Evolutionary conservation across 2,797 vertebrate species (phyloP), one percentile per base, ranked within the genome.

Genomic region (Gambelia wislizenii): DNA sequence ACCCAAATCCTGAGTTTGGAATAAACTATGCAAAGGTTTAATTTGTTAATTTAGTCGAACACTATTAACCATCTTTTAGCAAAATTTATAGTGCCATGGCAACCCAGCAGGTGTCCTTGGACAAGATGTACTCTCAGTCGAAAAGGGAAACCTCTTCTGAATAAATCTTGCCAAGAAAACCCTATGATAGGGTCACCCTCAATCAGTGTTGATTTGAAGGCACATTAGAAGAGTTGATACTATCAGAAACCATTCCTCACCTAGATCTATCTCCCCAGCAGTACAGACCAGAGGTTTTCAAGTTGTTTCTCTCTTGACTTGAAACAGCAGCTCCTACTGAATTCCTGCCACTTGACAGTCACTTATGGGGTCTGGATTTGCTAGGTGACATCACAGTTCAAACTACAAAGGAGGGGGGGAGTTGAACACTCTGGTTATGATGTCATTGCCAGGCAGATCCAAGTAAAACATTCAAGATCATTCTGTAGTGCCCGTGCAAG

Each of bases 321-420:
- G 83, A 88, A 75, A 79, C 33, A 86, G 83, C 61, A 83, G 80
- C 52, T 94, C 81, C 86, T 75, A 7, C 77, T 80, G 82, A 18
- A 39, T 91, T 74, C 36, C 84, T 49, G 20, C 33, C 22, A 2
- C 16, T 70, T 39, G 56, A 9, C 20, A 61, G 42, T 16, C 83
- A 64, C 56, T 87, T 47, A 4, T 67, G 64, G 47, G n/a, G 67
- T 20, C 78, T 14, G 76, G 18, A 42, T 90, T 75, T 89, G 91
- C 69, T 78, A 52, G 36, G 42, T 89, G 93, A 94, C 39, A 83
- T 95, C 95, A 95, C 70, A 93, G 84, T 95, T 87, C 83, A 77
- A 84, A 79, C 8, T 9, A 30, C 36, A 82, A 12, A 64, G 64
- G 72, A 44, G 59, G 69, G 33, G 47, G 61, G 81, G 59, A n/a